phyloP scores from a whole-genome alignment of 2,888 invertebrate species.

The Parochlus steinenii region DNA sequence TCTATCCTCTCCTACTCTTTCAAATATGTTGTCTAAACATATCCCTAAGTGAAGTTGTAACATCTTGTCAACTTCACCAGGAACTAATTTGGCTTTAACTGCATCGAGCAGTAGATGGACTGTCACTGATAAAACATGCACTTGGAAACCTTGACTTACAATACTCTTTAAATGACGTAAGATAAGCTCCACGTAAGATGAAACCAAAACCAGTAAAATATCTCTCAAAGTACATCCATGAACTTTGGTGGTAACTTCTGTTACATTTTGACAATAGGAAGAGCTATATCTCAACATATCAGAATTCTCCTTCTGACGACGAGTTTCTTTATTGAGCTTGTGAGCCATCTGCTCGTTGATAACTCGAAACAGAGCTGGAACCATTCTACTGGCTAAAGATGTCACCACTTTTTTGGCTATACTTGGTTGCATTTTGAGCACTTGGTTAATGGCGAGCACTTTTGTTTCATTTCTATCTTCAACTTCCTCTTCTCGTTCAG shows the following conservation, averaged over 20 bases:
- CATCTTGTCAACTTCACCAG: slow-evolving; percentile 53
- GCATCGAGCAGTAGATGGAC: slow-evolving; percentile 66
- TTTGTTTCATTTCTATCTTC: slow-evolving; percentile 28
- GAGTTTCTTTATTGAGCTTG: slow-evolving; percentile 51
- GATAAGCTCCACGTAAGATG: slow-evolving; percentile 58
- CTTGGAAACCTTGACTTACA: slow-evolving; percentile 78
- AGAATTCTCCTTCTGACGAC: slow-evolving; percentile 61
- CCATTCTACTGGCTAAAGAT: slow-evolving; percentile 47
- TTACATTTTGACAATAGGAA: slow-evolving; percentile 67
- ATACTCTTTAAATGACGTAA: slow-evolving; percentile 65
- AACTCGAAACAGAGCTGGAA: slow-evolving; percentile 64
- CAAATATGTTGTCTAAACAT: slow-evolving; percentile 78
- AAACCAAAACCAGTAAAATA: slow-evolving; percentile 72
- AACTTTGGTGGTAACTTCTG: slow-evolving; percentile 73
- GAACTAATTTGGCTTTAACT: slow-evolving; percentile 49
- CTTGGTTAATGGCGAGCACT: slow-evolving; percentile 23
- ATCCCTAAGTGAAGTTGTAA: slow-evolving; percentile 64
- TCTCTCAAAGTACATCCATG: slow-evolving; percentile 91
- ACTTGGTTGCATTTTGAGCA: slow-evolving; percentile 44
- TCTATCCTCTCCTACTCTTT: slow-evolving; percentile 76
- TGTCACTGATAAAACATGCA: slow-evolving; percentile 83
- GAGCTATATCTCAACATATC: slow-evolving; percentile 74
- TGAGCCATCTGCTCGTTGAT: slow-evolving; percentile 58
- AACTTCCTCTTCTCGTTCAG: slow-evolving; percentile 25
- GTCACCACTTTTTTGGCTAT: slow-evolving; percentile 61